phyloP scores from a whole-genome alignment of 2,113 vertebrate genomes.

The Sisor rabdophorus region DNA sequence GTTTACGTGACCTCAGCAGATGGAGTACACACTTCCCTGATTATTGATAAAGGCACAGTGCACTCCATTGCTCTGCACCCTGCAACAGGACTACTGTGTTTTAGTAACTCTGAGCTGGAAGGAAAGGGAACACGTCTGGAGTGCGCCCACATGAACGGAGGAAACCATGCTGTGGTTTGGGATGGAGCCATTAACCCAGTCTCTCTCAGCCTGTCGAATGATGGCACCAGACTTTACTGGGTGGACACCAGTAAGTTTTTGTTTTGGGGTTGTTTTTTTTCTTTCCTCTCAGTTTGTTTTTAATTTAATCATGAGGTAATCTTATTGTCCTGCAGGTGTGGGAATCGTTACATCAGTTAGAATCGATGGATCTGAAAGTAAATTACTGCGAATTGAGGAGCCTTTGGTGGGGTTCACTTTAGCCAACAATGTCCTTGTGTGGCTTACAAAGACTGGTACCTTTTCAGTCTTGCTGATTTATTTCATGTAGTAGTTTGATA shows the following conservation, averaged over 20 bases:
- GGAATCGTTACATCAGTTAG: constrained; percentile 69
- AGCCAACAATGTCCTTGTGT: constrained; percentile 71
- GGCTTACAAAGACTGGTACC: constrained; percentile 76
- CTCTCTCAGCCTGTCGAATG: constrained; percentile 70
- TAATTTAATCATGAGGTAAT: too few relatives aligned
- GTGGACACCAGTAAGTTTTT: constrained; percentile 72
- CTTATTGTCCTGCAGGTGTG: constrained; percentile 60
- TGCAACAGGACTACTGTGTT: constrained; percentile 72
- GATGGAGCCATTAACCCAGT: constrained; percentile 64
- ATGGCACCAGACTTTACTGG: constrained; percentile 79
- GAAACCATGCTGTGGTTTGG: constrained; percentile 66
- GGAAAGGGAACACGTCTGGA: constrained; percentile 57
- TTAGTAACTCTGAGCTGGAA: constrained; percentile 62
- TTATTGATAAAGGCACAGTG: constrained; percentile 68
- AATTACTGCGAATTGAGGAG: constrained; percentile 62
- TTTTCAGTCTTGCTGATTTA: not conserved
- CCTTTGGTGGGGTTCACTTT: constrained; percentile 66
- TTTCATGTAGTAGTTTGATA: not conserved
- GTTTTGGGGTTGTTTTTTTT: too few relatives aligned
- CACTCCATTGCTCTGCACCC: constrained; percentile 73
- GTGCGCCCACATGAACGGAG: constrained; percentile 81
- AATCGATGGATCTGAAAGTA: constrained; percentile 74
- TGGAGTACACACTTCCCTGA: constrained; percentile 59
- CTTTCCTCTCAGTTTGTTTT: too few relatives aligned
- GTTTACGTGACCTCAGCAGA: constrained; percentile 69